Conservation (phyloP, 2,113 vertebrate species). For the Toxostoma redivivum region DNA sequence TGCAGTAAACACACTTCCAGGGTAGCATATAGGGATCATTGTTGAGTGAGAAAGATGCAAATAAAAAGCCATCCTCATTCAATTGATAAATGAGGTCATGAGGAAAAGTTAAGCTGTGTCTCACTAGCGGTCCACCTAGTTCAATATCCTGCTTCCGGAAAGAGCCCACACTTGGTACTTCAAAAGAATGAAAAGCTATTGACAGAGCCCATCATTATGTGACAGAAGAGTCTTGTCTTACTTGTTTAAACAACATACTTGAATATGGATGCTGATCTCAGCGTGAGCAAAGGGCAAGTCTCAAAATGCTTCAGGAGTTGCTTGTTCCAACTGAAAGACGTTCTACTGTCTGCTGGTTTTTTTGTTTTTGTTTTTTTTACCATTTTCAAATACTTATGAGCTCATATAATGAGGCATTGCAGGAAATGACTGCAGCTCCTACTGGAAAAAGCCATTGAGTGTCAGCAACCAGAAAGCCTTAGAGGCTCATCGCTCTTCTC, state of each 20-base stretch:
- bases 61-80: background rate
- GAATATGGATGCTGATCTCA: background rate
- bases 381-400: background rate
- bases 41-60: background rate
- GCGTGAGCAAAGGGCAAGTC: background rate
- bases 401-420: background rate
- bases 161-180: background rate
- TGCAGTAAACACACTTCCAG: background rate
- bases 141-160: background rate
- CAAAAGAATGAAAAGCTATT: background rate
- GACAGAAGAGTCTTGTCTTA: background rate
- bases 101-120: background rate
- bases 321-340: background rate
- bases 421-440: background rate
- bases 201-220: background rate
- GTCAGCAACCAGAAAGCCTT: background rate
- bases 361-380: background rate
- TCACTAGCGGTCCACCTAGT: background rate
- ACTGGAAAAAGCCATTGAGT: background rate
- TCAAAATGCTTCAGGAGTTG: background rate
- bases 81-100: background rate
- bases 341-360: background rate
- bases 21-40: background rate
- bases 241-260: background rate
- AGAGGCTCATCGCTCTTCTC: background rate